Percentiles rank a stretch among this genome's conserved stretches.
Evolutionary conservation across 2,797 vertebrate species (phyloP).

Genomic region (Staurois parvus): DNA sequence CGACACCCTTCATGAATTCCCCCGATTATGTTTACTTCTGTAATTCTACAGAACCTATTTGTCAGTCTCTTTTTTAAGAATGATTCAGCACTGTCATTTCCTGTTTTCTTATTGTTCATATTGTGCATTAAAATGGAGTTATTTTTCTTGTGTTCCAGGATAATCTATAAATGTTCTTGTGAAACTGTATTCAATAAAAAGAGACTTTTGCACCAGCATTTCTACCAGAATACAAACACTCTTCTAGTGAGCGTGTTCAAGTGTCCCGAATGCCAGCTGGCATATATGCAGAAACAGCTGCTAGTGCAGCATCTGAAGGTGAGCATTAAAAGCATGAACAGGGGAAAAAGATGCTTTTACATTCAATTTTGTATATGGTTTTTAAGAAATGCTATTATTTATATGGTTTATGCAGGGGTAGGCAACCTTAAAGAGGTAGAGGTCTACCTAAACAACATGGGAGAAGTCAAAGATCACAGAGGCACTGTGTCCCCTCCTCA

Average conservation of each 20-base stretch:
- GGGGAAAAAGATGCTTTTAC: neutral
- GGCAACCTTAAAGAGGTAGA: too few species aligned
- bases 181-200: slow-evolving; percentile 95
- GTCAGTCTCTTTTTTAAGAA: too few species aligned
- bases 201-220: slow-evolving; percentile 90
- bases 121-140: neutral
- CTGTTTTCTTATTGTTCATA: neutral
- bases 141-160: slow-evolving; percentile 74
- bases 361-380: neutral
- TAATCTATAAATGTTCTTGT: slow-evolving; percentile 96
- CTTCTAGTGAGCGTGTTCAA: slow-evolving; percentile 90
- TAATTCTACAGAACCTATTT: neutral
- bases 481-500: too few species aligned
- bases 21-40: neutral
- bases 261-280: slow-evolving; percentile 91
- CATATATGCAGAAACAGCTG: slow-evolving; percentile 91
- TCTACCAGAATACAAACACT: slow-evolving; percentile 86
- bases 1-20: too few species aligned
- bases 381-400: too few species aligned
- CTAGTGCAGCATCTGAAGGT: slow-evolving; percentile 97
- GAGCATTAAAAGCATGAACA: slow-evolving; percentile 58
- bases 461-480: too few species aligned
- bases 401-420: too few species aligned
- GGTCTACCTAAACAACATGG: too few species aligned
- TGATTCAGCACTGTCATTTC: neutral